These are phyloP conservation scores for Bos taurus DNA, from an alignment of 2,113 vertebrate genomes.

Conservation along the genomic window ARS-UCD2.0 NC_037328.1:91353501-91354000, in stretches of 20 bases:
- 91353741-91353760: background rate
- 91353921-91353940: background rate
- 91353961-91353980: background rate
- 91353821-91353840: background rate
- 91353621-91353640: conserved; percentile 3
- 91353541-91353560: background rate
- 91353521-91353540: background rate
- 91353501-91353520: background rate
- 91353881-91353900: background rate
- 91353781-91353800: background rate
- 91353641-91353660: conserved; percentile 31
- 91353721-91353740: background rate
- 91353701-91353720: background rate
- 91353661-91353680: background rate
- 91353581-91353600: background rate
- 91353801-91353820: background rate
- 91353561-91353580: background rate
- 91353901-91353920: background rate
- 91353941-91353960: background rate
- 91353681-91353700: conserved; percentile 24
- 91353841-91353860: background rate
- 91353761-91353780: conserved; percentile 26
- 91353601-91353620: conserved; percentile 40
- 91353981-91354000: background rate
- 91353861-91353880: background rate